Evolutionary conservation across 2,888 invertebrate genomes (phyloP), one percentile per base, ranked within the genome.

Genomic region (Sepioteuthis lessoniana): DNA sequence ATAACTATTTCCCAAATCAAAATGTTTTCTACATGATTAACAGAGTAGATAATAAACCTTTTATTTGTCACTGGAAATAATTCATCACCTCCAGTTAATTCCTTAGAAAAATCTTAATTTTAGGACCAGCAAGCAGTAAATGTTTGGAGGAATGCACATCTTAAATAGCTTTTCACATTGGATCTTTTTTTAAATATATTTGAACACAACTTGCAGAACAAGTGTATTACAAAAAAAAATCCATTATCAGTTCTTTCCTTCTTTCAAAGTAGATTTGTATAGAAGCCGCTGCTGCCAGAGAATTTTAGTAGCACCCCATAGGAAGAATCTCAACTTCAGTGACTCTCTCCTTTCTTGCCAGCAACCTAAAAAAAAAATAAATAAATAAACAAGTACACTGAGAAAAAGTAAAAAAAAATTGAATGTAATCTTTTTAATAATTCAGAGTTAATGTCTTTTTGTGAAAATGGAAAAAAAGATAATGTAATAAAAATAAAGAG

Each of bases 271-370:
- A 16, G 76, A 76, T 10, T 76, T 76, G n/a, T 8, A 76, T 35
- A 76, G n/a, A 76, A 35, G 76, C 76, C n/a, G 76, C 76, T 35
- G 76, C 76, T 76, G 76, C 76, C 76, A 76, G n/a, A 76, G n/a
- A 76, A 10, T n/a, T 76, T 76, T 1, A 76, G 35, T 76, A 76
- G 76, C n/a, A 76, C 76, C 76, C 76, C 35, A 76, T 19, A 60
- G 8, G 31, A 76, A 76, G n/a, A 35, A 76, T 35, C 8, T 76
- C 76, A 76, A 35, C 60, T 47, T 96, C 95, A 99, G 97, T 99
- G 99, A 97, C 98, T 98, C 97, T 99, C 99, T 76, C 99, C 99
- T 97, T 98, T 99, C 97, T 99, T 99, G 60, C 99, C 99, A 60
- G 98, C 98, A 46, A 99, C 98, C 96, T 99, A 98, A 93, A 95